Evolutionary conservation across 2,888 invertebrate genomes (phyloP).

Genomic region (Heliconius cydno): DNA sequence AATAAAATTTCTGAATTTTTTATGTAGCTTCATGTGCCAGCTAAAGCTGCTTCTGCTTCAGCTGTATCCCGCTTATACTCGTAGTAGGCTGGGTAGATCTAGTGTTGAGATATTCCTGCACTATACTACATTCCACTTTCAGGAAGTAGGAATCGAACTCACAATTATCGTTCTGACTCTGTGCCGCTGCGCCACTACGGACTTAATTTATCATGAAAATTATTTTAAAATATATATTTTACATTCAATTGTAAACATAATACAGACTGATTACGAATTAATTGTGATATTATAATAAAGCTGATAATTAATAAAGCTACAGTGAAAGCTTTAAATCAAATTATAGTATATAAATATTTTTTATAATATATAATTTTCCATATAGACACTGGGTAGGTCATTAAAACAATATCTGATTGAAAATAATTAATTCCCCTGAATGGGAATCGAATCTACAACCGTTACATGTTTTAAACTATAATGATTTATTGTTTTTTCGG

Average conservation of each 20-base stretch:
- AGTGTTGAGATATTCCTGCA: no score
- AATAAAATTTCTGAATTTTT: background rate
- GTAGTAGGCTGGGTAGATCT: background rate
- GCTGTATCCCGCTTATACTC: no score
- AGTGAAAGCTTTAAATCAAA: background rate
- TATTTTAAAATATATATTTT: background rate
- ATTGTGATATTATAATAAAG: background rate
- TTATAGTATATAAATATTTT: background rate
- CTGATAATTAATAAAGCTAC: background rate
- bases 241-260: background rate
- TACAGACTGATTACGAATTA: constrained; percentile 2
- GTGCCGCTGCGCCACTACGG: background rate
- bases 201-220: background rate
- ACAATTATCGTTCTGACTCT: background rate
- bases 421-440: no score
- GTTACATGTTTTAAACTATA: no score
- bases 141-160: background rate
- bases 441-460: no score
- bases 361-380: no score
- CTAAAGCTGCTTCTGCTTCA: no score
- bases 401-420: no score
- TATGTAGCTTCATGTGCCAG: no score
- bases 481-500: background rate
- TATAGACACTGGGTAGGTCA: no score
- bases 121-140: no score